phyloP scores from a whole-genome alignment of 2,797 vertebrate genomes.

The Darevskia nairensis region DNA sequence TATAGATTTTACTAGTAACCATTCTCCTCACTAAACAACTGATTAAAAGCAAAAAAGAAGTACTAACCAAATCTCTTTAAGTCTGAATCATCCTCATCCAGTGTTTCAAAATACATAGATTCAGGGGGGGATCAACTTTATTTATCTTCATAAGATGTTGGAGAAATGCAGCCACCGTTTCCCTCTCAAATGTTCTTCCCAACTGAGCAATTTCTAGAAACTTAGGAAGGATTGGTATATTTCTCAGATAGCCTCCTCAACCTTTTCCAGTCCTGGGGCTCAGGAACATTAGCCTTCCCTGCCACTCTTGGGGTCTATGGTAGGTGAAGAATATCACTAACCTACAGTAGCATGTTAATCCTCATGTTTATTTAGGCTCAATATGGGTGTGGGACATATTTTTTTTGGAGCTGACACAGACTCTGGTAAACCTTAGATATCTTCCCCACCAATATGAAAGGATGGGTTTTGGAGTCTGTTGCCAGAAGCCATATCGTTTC shows the following conservation, averaged over 20 bases:
- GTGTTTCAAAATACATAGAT: too few species aligned
- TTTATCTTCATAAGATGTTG: neutral
- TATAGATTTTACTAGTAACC: constrained; percentile 28
- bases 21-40: constrained; percentile 6
- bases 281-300: neutral
- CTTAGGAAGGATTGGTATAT: constrained; percentile 15
- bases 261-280: neutral
- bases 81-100: too few species aligned
- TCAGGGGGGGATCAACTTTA: too few species aligned
- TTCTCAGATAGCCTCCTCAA: neutral
- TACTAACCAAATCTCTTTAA: neutral
- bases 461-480: too few species aligned
- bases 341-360: too few species aligned
- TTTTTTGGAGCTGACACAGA: too few species aligned
- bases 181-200: neutral
- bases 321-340: too few species aligned
- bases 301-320: too few species aligned
- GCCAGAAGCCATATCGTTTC: neutral
- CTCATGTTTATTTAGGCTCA: too few species aligned
- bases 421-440: too few species aligned
- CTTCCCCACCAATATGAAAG: too few species aligned
- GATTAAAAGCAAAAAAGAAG: constrained; percentile 10
- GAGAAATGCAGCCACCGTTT: neutral
- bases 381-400: too few species aligned
- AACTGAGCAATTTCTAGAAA: constrained; percentile 10